Evolutionary conservation across 2,113 vertebrate genomes (phyloP).

Genomic region (Baryphthengus martii): DNA sequence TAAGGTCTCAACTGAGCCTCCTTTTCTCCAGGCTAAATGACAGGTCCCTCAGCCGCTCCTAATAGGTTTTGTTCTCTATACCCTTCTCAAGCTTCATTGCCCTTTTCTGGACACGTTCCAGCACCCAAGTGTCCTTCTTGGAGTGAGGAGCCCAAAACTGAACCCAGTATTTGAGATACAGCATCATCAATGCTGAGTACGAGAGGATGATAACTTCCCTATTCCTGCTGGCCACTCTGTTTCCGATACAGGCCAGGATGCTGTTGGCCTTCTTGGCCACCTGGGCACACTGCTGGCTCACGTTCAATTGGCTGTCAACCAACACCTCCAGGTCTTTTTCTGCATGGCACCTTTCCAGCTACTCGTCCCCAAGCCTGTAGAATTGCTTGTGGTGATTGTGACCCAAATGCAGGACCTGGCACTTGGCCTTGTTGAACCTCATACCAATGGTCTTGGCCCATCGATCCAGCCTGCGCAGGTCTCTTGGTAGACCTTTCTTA

Average conservation of each 20-base stretch:
- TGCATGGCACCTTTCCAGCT: neutral
- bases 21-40: no score
- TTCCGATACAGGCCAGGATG: neutral
- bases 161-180: fast-evolving
- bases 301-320: fast-evolving
- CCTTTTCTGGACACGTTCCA: fast-evolving
- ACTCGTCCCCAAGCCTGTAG: neutral
- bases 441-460: no score
- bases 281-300: neutral
- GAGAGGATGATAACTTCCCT: fast-evolving
- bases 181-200: neutral
- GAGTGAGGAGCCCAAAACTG: neutral
- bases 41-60: no score
- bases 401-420: fast-evolving
- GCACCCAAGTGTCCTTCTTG: no score
- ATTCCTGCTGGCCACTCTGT: fast-evolving
- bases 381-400: neutral
- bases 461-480: neutral
- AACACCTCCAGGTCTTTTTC: fast-evolving
- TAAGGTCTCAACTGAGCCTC: no score
- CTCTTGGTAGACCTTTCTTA: neutral
- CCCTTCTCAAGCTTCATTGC: neutral
- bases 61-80: neutral
- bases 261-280: neutral
- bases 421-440: no score